A percentile compares a stretch with the other conserved stretches of the same genome.
Evolutionary conservation across 2,113 vertebrate genomes (phyloP).

Genomic region (Tachuris rubrigastra): DNA sequence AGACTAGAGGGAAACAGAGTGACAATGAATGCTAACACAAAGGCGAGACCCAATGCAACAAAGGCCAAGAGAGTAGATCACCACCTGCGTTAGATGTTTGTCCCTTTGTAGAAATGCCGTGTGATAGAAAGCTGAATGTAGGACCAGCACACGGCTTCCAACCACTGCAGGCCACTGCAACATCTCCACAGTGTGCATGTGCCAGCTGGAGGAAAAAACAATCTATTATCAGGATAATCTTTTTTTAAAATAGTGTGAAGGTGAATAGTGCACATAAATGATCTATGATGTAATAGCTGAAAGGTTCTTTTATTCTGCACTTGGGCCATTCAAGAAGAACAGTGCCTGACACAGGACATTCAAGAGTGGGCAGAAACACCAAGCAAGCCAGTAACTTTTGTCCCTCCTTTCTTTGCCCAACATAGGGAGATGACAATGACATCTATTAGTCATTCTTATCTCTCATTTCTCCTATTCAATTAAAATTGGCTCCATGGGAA

Average conservation of each 20-base stretch:
- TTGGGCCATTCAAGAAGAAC: background rate
- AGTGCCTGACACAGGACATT: background rate
- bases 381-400: background rate
- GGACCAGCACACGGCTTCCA: background rate
- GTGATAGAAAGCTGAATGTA: background rate
- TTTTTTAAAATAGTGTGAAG: background rate
- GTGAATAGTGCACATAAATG: background rate
- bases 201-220: background rate
- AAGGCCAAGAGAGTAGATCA: background rate
- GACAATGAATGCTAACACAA: background rate
- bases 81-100: background rate
- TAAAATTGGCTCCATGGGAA: background rate
- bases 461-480: background rate
- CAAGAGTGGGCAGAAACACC: background rate
- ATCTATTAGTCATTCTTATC: background rate
- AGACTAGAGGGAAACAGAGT: background rate
- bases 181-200: background rate
- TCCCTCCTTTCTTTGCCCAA: background rate
- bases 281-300: background rate
- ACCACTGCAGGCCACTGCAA: background rate
- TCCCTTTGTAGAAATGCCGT: background rate
- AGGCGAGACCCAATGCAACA: background rate
- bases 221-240: too few relatives aligned
- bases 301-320: background rate
- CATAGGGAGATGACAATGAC: background rate